Base-by-base conservation (phyloP, 2,888 invertebrate genomes). In the Elmis aenea region DNA sequence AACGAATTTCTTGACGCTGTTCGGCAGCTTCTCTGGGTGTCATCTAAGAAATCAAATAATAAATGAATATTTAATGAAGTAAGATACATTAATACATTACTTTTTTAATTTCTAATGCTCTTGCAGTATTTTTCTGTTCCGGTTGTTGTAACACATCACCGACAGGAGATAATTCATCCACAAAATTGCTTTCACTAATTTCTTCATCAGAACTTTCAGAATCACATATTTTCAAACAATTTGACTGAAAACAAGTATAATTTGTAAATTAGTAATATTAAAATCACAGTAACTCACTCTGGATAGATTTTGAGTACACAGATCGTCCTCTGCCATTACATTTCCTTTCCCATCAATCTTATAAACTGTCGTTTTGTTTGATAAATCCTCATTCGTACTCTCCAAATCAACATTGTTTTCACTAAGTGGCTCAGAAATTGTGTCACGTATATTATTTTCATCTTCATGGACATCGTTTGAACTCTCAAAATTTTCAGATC, bases 1-100 rank as follows among this genome's bases (percentile, higher is more conserved):
- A 87, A 57, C 82, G 81, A 44, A 92, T 85, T 54, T 83, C 77
- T 51, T 79, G 77, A 71, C 82, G 79, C 39, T 82, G 81, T 52
- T 81, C 75, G 55, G 78, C 72, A 15, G 82, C 81, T 59, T 77
- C 74, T 58, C 79, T 81, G 8, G 77, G 77, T 8, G 82, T 77
- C 66, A 79, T 78, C 79, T 81, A 51, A 55, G 46, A 38, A 69
- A 70, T 54, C 62, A 63, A 8, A 18, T 18, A 18, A 18, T 18
- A 11, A 20, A 13, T 12, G 6, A 10, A 10, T 13, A 6, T 9
- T 18, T 8, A 18, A 6, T 18, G 5, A 6, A 6, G 5, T 18
- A 6, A 6, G 5, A 9, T 5, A 18, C 11, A 29, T 12, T 9
- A n/a, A 29, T 10, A 5, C 9, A 10, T 12, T 22, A 13, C 2